Conservation (phyloP, 2,113 vertebrate species). For the Dasyornis broadbenti region DNA sequence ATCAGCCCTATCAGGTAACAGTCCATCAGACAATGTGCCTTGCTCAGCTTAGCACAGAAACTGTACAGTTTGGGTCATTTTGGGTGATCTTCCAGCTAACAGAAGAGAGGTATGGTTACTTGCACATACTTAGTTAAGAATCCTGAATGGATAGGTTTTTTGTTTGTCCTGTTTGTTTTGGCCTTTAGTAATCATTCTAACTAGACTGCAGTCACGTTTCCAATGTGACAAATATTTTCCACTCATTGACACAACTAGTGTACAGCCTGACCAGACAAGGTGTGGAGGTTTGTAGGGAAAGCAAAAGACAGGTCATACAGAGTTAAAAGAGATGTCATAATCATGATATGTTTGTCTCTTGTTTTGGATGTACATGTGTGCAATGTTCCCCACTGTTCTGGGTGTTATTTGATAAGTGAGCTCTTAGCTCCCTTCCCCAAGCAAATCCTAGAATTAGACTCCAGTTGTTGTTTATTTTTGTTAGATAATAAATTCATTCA, state of each 20-base stretch:
- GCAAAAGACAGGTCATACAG: not conserved
- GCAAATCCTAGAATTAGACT: not conserved
- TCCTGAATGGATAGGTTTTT: not conserved
- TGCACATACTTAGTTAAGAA: not conserved
- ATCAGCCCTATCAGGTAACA: conserved; percentile 81
- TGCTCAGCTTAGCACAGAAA: not conserved
- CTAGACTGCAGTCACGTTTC: not conserved
- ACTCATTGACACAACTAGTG: not conserved
- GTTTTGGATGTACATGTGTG: not conserved
- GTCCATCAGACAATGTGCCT: not conserved
- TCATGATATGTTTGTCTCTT: not conserved
- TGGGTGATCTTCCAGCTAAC: not conserved
- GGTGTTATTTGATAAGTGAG: not conserved
- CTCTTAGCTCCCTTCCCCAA: not conserved
- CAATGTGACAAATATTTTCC: not conserved
- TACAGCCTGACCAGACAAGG: not conserved
- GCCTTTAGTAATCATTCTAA: not conserved
- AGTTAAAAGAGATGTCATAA: not conserved
- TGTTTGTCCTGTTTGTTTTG: not conserved
- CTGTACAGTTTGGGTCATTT: not conserved
- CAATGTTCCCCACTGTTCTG: not conserved
- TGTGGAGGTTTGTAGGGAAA: not conserved
- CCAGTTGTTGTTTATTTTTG: not conserved
- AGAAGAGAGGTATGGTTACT: not conserved
- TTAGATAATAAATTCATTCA: not conserved